These are phyloP conservation scores for Thalpophila matura DNA, from an alignment of 2,888 invertebrate species.

Conservation along the genomic window DNA sequence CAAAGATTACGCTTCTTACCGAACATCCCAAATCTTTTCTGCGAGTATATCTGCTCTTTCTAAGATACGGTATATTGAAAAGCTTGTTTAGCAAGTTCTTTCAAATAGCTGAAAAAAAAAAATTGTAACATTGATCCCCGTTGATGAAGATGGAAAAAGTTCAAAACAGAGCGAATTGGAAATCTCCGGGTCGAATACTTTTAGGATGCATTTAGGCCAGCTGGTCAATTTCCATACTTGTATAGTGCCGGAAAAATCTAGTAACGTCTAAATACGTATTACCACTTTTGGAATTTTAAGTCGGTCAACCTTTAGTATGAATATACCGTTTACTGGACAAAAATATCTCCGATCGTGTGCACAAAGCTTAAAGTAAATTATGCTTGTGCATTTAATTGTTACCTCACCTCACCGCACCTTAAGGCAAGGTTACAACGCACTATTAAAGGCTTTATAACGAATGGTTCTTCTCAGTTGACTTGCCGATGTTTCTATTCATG, in stretches of 20 bases:
- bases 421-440: slow-evolving; percentile 10
- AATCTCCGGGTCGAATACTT: not conserved
- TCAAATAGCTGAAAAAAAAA: not conserved
- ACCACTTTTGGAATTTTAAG: not conserved
- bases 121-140: not conserved
- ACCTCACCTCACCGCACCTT: not conserved
- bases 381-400: not conserved
- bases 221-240: not conserved
- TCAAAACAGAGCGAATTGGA: not conserved
- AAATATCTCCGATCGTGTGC: too few relatives aligned
- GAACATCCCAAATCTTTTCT: too few relatives aligned
- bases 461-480: slow-evolving; percentile 5
- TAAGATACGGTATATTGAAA: too few relatives aligned
- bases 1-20: too few relatives aligned
- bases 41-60: too few relatives aligned
- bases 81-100: too few relatives aligned
- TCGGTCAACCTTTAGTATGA: not conserved
- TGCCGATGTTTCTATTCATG: not conserved
- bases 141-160: not conserved
- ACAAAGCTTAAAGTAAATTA: not conserved
- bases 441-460: not conserved
- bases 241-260: not conserved
- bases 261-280: not conserved
- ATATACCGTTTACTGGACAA: not conserved
- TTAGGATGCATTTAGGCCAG: not conserved